Conservation (phyloP, 2,888 invertebrate species). For the Scaptomyza flava region DNA sequence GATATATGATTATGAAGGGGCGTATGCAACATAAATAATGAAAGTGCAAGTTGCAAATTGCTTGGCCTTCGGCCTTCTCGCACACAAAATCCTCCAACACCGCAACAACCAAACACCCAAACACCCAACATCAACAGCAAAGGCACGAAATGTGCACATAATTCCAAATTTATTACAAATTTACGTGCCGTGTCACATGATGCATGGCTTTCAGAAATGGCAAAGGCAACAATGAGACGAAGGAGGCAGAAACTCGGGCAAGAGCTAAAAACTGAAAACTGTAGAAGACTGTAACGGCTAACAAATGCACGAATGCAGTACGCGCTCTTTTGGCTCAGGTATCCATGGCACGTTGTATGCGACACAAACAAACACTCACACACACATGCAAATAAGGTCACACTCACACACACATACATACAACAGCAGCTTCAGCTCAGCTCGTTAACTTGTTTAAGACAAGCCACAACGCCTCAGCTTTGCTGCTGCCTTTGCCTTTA, state of each 20-base stretch:
- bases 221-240: conserved; percentile 8
- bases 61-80: conserved; percentile 65
- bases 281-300: conserved; percentile 9
- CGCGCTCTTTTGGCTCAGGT: conserved; percentile 45
- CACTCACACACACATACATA: conserved; percentile 54
- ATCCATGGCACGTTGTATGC: conserved; percentile 67
- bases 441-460: conserved; percentile 50
- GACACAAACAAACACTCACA: conserved; percentile 58
- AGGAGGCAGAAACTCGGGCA: neutral
- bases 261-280: conserved; percentile 23
- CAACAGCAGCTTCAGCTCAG: neutral
- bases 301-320: conserved; percentile 23
- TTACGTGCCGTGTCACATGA: conserved; percentile 70
- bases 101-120: neutral
- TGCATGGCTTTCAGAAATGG: conserved; percentile 39
- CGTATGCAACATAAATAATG: conserved; percentile 71
- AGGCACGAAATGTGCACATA: conserved; percentile 72
- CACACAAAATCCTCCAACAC: conserved; percentile 2
- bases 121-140: conserved; percentile 14
- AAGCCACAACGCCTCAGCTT: conserved; percentile 51
- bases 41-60: conserved; percentile 77
- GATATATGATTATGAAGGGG: conserved; percentile 45
- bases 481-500: conserved; percentile 40
- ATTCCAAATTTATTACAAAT: conserved; percentile 73
- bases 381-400: conserved; percentile 72